A percentile compares a stretch with the other conserved stretches of the same genome.
Evolutionary conservation across 2,797 vertebrate species (phyloP).

Genomic region (Geotrypetes seraphini): DNA sequence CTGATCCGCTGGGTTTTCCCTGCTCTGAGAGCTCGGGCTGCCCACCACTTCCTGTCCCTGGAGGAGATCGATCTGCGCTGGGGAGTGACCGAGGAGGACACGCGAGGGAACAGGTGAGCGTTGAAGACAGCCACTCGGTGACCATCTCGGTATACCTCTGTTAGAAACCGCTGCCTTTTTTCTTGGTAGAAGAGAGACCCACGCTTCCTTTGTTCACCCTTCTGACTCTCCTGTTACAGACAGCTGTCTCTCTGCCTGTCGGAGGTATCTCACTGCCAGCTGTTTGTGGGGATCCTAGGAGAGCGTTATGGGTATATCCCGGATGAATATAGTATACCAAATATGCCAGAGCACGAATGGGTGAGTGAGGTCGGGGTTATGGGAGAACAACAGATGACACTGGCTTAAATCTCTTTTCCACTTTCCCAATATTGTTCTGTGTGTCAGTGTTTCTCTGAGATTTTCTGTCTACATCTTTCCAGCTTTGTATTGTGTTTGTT

Average conservation of each 20-base stretch:
- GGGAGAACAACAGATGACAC: too few relatives aligned
- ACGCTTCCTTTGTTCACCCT: too few relatives aligned
- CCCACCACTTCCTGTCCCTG: constrained; percentile 52
- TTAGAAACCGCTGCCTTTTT: too few relatives aligned
- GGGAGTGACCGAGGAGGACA: constrained; percentile 79
- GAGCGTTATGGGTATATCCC: constrained; percentile 70
- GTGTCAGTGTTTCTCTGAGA: too few relatives aligned
- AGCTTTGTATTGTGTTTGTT: too few relatives aligned
- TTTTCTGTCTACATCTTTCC: too few relatives aligned
- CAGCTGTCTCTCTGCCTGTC: constrained; percentile 67
- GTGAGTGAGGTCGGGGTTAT: constrained; percentile 41
- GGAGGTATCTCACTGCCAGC: constrained; percentile 72
- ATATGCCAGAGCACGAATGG: constrained; percentile 72
- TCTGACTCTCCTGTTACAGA: constrained; percentile 10
- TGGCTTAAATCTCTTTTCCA: too few relatives aligned
- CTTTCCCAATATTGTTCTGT: too few relatives aligned
- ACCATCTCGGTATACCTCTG: too few relatives aligned
- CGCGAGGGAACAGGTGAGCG: constrained; percentile 43
- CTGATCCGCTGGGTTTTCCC: constrained; percentile 70
- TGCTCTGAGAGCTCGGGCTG: constrained; percentile 61
- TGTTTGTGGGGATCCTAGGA: constrained; percentile 71
- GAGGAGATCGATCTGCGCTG: constrained; percentile 82
- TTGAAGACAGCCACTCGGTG: too few relatives aligned
- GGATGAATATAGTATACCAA: constrained; percentile 53
- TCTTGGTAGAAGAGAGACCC: too few relatives aligned